Evolutionary conservation across 2,888 invertebrate species (phyloP), one percentile per base, ranked within the genome.

Genomic region (Calliphora vomitoria): DNA sequence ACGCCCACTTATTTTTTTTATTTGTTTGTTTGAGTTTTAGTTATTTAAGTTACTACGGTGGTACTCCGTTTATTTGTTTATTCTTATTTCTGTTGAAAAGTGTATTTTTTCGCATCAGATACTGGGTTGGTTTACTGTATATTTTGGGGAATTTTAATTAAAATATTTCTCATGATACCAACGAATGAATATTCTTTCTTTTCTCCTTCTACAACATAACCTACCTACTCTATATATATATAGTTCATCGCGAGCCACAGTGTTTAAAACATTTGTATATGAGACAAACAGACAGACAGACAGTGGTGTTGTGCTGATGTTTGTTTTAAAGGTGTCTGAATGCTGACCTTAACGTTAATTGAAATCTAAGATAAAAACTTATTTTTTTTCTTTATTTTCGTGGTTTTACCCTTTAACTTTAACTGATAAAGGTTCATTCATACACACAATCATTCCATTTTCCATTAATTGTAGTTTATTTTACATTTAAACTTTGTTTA

Each of bases 101-200:
- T 69, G 58, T 78, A 66, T 47, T 11, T 53, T 84, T 85, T 79
- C 79, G 85, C 74, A 87, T 86, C 83, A 76, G 86, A 87, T 87
- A 79, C 82, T 82, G 79, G 69, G 79, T 85, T 79, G 79, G 53
- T 69, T 81, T 87, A 75, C 81, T 82, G 82, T 87, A 80, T 62
- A 89, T 88, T 88, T 88, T 87, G 50, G 85, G 83, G 88, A 89
- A 88, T 89, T 89, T 90, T 90, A 90, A 90, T 90, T 90, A 90
- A 90, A 90, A 90, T 90, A 90, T 89, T 90, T 90, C 90, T 89
- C 90, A 90, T 88, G 88, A 87, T 85, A 69, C 68, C n/a, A 62
- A 38, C 64, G 44, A 38, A 20, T 18, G 55, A 20, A 58, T 79
- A 47, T 79, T 81, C 80, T 50, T 72, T 83, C 74, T 80, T 80